Evolutionary conservation across 2,888 invertebrate genomes (phyloP), one percentile per base, ranked within the genome.

Genomic region (Brachylomia viminalis): DNA sequence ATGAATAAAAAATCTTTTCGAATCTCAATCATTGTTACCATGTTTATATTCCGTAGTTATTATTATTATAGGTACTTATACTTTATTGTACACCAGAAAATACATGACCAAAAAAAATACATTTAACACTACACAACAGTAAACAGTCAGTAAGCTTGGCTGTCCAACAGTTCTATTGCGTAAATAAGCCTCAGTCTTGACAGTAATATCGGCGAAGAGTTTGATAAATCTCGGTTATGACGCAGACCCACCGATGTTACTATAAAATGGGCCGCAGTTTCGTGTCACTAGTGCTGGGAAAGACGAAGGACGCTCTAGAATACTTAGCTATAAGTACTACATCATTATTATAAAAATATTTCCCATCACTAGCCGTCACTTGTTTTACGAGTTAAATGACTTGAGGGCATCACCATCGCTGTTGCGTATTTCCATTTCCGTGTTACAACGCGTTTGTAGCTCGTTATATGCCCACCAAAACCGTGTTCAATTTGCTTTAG

Each of bases 221-320:
- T 75, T 66, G 56, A 58, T 30, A 66, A 69, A 75, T 72, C 20
- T 75, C 47, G 10, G 47, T 61, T 71, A 59, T 56, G 67, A 54
- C 59, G 69, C 64, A 68, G 59, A 59, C 58, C 59, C 71, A 67
- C 71, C 73, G 64, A 75, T 74, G 65, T 85, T 71, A 79, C 68
- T 76, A 45, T 59, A 33, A 23, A 67, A 42, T 42, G 68, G 71
- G 73, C 54, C 33, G 11, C 38, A 17, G 27, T 62, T 42, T 61
- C 4, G 52, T 71, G 68, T 47, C 68, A 38, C 61, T 61, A 67
- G 64, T 75, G 75, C 77, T 79, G 77, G 67, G 79, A 68, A 45
- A 33, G 11, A 59, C 38, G 8, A 45, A 17, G 2, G 27, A 27
- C 20, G 30, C 56, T 74, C 59, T 71, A 72, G 23, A 66, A 77